A percentile compares a stretch with the other conserved stretches of the same genome.
Evolutionary conservation across 2,888 invertebrate genomes (phyloP).

Genomic region (Amblyjoppa proteus): DNA sequence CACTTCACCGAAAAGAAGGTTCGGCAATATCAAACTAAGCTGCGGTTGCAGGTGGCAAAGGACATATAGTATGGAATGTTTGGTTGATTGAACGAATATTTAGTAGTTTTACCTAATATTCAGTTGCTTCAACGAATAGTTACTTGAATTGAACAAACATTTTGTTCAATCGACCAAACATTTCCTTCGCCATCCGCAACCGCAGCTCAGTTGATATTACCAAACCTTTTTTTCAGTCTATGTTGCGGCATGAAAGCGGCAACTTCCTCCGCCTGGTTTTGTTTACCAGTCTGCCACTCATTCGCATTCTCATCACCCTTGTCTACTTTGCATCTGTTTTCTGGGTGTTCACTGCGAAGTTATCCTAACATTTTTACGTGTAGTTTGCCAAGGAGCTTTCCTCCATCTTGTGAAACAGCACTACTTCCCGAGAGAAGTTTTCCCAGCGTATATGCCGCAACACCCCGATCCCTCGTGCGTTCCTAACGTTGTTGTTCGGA

Average conservation of each 20-base stretch:
- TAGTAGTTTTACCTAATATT: too few relatives aligned
- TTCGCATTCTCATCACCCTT: conserved; percentile 1
- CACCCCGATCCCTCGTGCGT: not conserved
- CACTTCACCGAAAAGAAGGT: too few relatives aligned
- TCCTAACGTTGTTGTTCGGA: not conserved
- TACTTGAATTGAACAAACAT: too few relatives aligned
- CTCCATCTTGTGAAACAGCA: not conserved
- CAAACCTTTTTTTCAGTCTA: not conserved
- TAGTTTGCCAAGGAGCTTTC: not conserved
- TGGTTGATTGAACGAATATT: too few relatives aligned
- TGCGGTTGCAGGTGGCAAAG: too few relatives aligned
- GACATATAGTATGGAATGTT: too few relatives aligned
- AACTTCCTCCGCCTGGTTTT: conserved; percentile 1
- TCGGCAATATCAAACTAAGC: too few relatives aligned
- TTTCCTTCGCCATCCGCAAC: too few relatives aligned
- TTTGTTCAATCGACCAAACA: too few relatives aligned
- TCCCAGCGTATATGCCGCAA: not conserved
- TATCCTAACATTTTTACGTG: conserved; percentile 43
- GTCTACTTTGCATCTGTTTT: conserved; percentile 21
- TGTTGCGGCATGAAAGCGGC: not conserved
- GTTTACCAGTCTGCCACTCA: conserved; percentile 6
- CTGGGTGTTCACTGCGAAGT: not conserved
- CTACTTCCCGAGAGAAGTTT: conserved; percentile 7
- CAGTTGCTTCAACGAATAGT: too few relatives aligned
- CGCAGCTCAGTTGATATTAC: too few relatives aligned